Conservation (phyloP, 2,113 vertebrate species). For the Herpetotheres cachinnans region DNA sequence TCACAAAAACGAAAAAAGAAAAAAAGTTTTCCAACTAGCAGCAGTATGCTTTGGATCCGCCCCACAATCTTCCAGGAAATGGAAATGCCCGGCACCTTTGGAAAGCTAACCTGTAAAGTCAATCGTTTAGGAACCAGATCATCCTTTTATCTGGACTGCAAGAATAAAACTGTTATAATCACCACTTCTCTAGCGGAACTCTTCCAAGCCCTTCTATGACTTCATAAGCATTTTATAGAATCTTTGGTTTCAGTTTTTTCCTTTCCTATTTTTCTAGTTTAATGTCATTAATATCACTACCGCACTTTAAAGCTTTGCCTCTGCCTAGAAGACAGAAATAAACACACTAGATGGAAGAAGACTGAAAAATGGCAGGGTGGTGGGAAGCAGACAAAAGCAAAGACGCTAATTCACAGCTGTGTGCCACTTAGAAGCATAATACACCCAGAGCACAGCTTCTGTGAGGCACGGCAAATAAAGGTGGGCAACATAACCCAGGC, state of each 20-base stretch:
- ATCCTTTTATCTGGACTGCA: neutral
- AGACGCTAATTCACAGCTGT: neutral
- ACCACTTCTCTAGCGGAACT: neutral
- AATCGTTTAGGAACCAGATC: neutral
- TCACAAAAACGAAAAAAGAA: neutral
- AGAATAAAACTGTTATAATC: neutral
- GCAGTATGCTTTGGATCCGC: neutral
- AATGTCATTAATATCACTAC: neutral
- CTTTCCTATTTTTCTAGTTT: neutral
- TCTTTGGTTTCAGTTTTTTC: neutral
- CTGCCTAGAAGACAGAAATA: neutral
- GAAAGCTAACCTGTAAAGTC: neutral
- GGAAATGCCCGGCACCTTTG: neutral
- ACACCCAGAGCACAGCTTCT: neutral
- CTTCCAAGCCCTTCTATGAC: neutral
- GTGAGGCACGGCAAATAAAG: neutral
- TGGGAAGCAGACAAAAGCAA: neutral
- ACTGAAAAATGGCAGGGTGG: neutral
- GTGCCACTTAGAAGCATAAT: neutral
- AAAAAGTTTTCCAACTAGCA: neutral
- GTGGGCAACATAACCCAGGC: neutral
- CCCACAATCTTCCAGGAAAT: neutral
- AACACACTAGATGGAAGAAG: neutral
- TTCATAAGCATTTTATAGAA: neutral
- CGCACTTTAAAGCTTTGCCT: neutral